phyloP scores from a whole-genome alignment of 2,888 invertebrate species.

The Chorisops tibialis region DNA sequence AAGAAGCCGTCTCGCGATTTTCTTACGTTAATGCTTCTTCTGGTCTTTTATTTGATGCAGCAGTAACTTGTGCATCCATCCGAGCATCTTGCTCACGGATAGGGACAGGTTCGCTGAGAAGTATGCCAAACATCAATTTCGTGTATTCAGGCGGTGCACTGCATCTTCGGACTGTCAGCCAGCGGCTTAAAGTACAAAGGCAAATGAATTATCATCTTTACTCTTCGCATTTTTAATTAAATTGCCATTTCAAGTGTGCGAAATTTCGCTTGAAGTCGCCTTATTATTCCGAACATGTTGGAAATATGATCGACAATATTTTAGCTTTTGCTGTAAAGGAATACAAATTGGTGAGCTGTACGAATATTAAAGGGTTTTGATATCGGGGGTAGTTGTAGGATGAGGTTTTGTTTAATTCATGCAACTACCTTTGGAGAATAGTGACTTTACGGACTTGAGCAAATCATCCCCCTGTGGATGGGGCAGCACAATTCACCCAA shows the following conservation, averaged over 20 bases:
- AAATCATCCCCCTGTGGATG: no score
- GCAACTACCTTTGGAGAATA: no score
- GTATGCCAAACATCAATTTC: slow-evolving; percentile 25
- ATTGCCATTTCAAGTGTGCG: background rate
- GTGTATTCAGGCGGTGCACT: background rate
- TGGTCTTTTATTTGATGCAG: slow-evolving; percentile 24
- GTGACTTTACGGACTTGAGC: no score
- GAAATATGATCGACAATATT: no score
- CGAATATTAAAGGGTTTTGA: no score
- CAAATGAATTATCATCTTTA: slow-evolving; percentile 9
- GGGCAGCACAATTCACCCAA: no score
- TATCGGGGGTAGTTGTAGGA: no score
- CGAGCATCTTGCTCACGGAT: background rate
- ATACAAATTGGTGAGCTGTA: no score
- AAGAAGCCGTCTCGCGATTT: slow-evolving; percentile 18
- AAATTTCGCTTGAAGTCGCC: no score
- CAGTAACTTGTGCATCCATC: slow-evolving; percentile 19
- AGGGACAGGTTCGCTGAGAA: slow-evolving; percentile 23
- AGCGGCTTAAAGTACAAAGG: background rate
- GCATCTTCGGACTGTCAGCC: background rate
- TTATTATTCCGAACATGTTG: no score
- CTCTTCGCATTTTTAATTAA: slow-evolving; percentile 23
- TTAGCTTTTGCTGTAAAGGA: no score
- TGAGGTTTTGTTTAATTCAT: no score
- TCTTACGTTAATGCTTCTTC: slow-evolving; percentile 22